Evolutionary conservation across 2,113 vertebrate species (phyloP).

Genomic region (Halcyon senegalensis): DNA sequence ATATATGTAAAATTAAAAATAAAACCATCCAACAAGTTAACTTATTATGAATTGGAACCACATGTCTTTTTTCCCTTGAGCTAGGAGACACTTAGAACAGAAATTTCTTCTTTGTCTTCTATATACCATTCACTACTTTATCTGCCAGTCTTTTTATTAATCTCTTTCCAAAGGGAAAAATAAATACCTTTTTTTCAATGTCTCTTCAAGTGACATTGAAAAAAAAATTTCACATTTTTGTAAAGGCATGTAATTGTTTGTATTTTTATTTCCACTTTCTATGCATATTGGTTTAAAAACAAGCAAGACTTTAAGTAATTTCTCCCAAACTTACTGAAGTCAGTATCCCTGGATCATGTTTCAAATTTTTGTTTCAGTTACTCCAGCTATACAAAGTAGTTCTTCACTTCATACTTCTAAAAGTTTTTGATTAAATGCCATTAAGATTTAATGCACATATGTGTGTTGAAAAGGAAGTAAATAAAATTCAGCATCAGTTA

Average conservation of each 20-base stretch:
- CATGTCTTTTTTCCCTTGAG: neutral
- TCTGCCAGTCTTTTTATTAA: neutral
- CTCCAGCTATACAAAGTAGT: neutral
- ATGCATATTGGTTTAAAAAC: neutral
- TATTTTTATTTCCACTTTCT: neutral
- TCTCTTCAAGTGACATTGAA: neutral
- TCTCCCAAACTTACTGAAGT: neutral
- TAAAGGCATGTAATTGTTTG: rapidly evolving
- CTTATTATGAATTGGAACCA: neutral
- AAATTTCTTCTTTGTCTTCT: neutral
- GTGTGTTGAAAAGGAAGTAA: neutral
- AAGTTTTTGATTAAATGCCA: neutral
- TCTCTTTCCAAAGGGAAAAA: neutral
- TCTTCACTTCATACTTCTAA: neutral
- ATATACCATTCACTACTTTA: rapidly evolving
- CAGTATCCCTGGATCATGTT: neutral
- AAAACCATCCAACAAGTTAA: neutral
- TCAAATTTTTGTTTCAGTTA: neutral
- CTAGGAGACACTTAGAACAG: neutral
- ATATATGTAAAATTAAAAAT: neutral
- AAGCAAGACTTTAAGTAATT: neutral
- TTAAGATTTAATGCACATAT: neutral
- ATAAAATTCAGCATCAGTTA: neutral
- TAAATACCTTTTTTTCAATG: neutral
- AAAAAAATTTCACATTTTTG: neutral